These are phyloP conservation scores for Sorex fumeus DNA, from an alignment of 2,113 vertebrate species.

Conservation along the genomic window DNA sequence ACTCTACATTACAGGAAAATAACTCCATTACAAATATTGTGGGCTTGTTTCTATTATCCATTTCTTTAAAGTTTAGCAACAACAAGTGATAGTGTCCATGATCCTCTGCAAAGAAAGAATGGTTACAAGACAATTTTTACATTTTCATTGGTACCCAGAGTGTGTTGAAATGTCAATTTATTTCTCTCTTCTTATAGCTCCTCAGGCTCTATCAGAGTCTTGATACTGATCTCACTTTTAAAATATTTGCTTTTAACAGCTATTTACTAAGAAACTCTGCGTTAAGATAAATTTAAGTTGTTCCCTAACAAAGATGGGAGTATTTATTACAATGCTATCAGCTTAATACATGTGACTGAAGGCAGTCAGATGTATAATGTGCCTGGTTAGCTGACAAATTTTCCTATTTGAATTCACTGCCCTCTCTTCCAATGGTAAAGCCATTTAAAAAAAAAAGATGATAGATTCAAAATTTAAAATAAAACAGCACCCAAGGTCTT, in stretches of 20 bases:
- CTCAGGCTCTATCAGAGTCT: neutral
- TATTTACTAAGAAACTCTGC: neutral
- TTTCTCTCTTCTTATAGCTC: neutral
- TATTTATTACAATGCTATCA: neutral
- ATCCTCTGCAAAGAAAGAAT: neutral
- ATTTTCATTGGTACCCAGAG: neutral
- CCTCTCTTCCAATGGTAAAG: neutral
- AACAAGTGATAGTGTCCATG: neutral
- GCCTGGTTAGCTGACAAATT: neutral
- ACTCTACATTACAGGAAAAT: neutral
- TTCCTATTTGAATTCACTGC: neutral
- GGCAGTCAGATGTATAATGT: neutral
- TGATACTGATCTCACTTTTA: neutral
- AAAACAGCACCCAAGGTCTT: neutral
- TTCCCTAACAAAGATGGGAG: neutral
- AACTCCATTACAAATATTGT: neutral
- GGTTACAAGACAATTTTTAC: neutral
- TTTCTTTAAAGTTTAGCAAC: constrained; percentile 14
- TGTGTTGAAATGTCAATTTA: neutral
- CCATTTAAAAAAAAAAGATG: neutral
- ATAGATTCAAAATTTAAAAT: neutral
- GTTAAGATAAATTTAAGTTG: constrained; percentile 13
- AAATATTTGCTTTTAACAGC: neutral
- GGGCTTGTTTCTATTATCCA: neutral
- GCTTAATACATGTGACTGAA: neutral